phyloP scores from a whole-genome alignment of 2,113 vertebrate genomes.

The Ia io region DNA sequence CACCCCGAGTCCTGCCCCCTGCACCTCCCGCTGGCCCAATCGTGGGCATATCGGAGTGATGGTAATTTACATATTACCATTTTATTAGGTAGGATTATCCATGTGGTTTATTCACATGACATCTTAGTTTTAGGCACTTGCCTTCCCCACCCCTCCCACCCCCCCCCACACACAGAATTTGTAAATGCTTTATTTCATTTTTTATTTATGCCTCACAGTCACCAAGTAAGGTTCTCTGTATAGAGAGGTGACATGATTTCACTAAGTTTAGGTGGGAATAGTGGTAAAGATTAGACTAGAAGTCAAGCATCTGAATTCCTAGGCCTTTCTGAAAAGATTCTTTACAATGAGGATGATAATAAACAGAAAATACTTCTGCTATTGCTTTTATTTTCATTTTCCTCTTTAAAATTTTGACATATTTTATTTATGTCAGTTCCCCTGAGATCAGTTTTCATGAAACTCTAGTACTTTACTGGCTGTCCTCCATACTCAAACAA shows the following conservation, averaged over 20 bases:
- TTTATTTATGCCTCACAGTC: background rate
- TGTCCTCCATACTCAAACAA: slow-evolving; percentile 54
- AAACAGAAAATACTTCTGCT: slow-evolving; percentile 62
- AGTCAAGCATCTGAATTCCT: background rate
- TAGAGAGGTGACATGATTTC: background rate
- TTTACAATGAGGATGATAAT: slow-evolving; percentile 42
- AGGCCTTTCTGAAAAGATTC: background rate
- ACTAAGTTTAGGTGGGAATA: background rate
- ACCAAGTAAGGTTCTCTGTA: background rate
- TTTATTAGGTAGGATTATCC: too few relatives aligned
- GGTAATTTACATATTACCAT: too few relatives aligned
- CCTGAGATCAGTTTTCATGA: slow-evolving; percentile 68
- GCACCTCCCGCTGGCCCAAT: too few relatives aligned
- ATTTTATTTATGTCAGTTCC: slow-evolving; percentile 68
- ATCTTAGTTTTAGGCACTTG: background rate
- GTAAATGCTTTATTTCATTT: background rate
- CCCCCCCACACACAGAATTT: background rate
- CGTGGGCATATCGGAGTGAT: too few relatives aligned
- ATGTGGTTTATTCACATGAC: background rate
- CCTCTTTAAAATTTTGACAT: slow-evolving; percentile 61
- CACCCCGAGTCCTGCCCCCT: too few relatives aligned
- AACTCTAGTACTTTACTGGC: slow-evolving; percentile 71
- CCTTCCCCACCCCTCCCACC: too few relatives aligned
- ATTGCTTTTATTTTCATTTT: slow-evolving; percentile 60
- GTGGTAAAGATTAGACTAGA: background rate